Evolutionary conservation across 37 sponge, comb jelly and placozoan genomes (phyloP).

Genomic region (Bolinopsis microptera): DNA sequence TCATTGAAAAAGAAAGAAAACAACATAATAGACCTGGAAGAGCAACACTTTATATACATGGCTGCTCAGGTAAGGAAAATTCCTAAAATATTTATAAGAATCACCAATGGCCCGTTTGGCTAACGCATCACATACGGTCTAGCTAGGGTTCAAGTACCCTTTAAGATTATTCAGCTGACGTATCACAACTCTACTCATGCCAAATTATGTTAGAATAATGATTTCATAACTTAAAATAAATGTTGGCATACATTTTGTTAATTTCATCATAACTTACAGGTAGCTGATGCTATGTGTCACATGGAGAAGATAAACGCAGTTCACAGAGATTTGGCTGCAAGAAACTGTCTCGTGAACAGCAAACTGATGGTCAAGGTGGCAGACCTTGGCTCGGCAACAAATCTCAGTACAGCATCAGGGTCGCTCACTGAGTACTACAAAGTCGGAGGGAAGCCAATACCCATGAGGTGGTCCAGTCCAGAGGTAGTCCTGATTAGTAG

Average conservation of each 20-base stretch:
- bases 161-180: too few species aligned
- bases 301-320: slow-evolving; percentile 5
- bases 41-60: slow-evolving; percentile 15
- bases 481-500: slow-evolving; percentile 2
- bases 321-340: slow-evolving; percentile 34
- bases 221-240: too few species aligned
- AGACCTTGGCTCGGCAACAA: slow-evolving; percentile 23
- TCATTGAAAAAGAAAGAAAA: not conserved
- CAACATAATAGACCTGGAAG: not conserved
- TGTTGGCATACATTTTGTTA: too few species aligned
- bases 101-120: too few species aligned
- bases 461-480: slow-evolving; percentile 43
- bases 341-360: slow-evolving; percentile 44
- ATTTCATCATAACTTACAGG: too few species aligned
- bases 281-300: slow-evolving; percentile 24
- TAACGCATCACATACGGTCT: too few species aligned
- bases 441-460: not conserved
- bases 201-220: too few species aligned
- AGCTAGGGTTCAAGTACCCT: too few species aligned
- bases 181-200: too few species aligned
- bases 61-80: slow-evolving; percentile 33
- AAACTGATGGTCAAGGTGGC: slow-evolving; percentile 24
- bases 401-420: not conserved
- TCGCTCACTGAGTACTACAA: slow-evolving; percentile 10
- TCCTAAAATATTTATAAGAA: too few species aligned